Conservation (phyloP, 1,140 invertebrate genomes). For the Riptortus pedestris region DNA sequence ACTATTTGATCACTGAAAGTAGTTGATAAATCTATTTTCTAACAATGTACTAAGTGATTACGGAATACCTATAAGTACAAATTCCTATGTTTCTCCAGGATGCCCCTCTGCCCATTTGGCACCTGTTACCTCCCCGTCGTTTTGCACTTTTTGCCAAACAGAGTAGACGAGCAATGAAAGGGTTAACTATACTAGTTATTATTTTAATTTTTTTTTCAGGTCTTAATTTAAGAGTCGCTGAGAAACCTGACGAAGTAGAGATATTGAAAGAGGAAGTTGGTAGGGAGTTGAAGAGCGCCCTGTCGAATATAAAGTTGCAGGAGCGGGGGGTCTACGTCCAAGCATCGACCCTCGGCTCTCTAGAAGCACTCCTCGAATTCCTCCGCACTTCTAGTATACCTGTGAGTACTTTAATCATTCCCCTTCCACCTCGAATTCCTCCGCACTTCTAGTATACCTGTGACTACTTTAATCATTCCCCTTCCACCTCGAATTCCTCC, state of each 20-base stretch:
- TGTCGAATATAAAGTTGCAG: slow-evolving; percentile 83
- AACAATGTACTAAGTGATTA: too few species aligned
- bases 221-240: slow-evolving; percentile 76
- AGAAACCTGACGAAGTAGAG: slow-evolving; percentile 89
- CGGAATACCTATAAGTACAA: too few species aligned
- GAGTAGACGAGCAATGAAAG: too few species aligned
- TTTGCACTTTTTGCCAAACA: too few species aligned
- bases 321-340: slow-evolving; percentile 96
- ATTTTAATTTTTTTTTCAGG: slow-evolving; percentile 45
- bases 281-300: slow-evolving; percentile 69
- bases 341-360: slow-evolving; percentile 93
- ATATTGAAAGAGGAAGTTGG: slow-evolving; percentile 72
- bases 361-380: slow-evolving; percentile 96
- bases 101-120: too few species aligned
- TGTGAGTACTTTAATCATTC: slow-evolving; percentile 49
- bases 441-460: slow-evolving; percentile 88
- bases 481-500: slow-evolving; percentile 91
- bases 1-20: too few species aligned
- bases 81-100: too few species aligned
- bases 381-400: slow-evolving; percentile 91
- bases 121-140: too few species aligned
- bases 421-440: slow-evolving; percentile 94
- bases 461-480: slow-evolving; percentile 46
- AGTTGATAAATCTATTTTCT: too few species aligned
- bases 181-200: too few species aligned